phyloP scores from a whole-genome alignment of 2,797 vertebrate genomes.

The Amniataba percoides region DNA sequence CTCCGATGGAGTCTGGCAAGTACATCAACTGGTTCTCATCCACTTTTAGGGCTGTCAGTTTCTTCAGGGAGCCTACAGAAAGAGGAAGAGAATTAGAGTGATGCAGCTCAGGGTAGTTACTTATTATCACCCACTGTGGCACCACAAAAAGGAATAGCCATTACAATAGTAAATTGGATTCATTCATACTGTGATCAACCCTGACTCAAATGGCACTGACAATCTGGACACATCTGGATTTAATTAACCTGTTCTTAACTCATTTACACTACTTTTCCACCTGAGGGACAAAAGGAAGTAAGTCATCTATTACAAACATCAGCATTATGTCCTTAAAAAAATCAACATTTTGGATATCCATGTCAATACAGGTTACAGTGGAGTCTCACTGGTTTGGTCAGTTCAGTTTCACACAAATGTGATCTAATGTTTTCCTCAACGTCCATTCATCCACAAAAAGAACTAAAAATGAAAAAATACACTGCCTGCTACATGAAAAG shows the following conservation, averaged over 20 bases:
- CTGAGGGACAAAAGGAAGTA: background rate
- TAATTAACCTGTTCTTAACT: slow-evolving; percentile 14
- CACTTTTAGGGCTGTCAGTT: slow-evolving; percentile 95
- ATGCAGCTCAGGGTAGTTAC: slow-evolving; percentile 42
- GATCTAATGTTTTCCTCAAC: background rate
- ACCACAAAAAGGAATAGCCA: slow-evolving; percentile 52
- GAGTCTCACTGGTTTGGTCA: background rate
- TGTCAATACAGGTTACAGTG: background rate
- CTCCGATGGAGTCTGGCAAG: slow-evolving; percentile 95
- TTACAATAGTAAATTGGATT: slow-evolving; percentile 58
- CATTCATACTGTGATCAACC: slow-evolving; percentile 38
- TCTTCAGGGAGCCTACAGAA: slow-evolving; percentile 92
- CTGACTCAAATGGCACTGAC: background rate
- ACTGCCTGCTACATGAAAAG: background rate
- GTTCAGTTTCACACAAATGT: background rate
- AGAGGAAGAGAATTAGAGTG: slow-evolving; percentile 35
- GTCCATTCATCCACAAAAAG: background rate
- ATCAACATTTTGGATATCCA: background rate
- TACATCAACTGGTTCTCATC: slow-evolving; percentile 98
- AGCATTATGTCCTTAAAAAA: background rate
- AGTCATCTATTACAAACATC: background rate
- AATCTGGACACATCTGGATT: slow-evolving; percentile 19
- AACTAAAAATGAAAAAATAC: background rate
- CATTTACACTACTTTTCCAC: background rate
- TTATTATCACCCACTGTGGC: slow-evolving; percentile 52